These are phyloP conservation scores for Stegophylla sp. DNA, from an alignment of 2,888 invertebrate species.

Conservation along the genomic window DNA sequence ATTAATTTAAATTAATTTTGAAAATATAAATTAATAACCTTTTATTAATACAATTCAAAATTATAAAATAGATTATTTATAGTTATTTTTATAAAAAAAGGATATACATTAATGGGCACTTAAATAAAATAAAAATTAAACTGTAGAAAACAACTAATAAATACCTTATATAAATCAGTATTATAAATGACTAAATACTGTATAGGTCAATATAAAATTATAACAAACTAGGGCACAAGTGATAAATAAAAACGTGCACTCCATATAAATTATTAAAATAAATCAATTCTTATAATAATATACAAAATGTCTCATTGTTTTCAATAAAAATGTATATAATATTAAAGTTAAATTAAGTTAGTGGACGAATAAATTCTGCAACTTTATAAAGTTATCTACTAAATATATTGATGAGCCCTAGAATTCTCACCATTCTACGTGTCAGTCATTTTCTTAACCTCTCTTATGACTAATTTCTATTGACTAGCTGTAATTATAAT, in stretches of 20 bases:
- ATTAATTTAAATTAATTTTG: constrained; percentile 14
- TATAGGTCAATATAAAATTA: constrained; percentile 13
- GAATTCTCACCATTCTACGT: constrained; percentile 36
- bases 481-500: constrained; percentile 29
- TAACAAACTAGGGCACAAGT: constrained; percentile 46
- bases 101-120: constrained; percentile 27
- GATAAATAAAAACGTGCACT: constrained; percentile 45
- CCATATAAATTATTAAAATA: constrained; percentile 45
- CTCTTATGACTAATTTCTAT: constrained; percentile 36
- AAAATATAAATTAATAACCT: constrained; percentile 14
- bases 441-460: constrained; percentile 48
- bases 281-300: constrained; percentile 13
- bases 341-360: constrained; percentile 2
- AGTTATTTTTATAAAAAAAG: constrained; percentile 14
- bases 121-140: constrained; percentile 14
- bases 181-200: neutral
- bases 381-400: constrained; percentile 11
- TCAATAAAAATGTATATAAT: constrained; percentile 6
- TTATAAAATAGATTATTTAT: constrained; percentile 28
- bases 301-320: constrained; percentile 4
- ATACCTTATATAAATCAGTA: constrained; percentile 9
- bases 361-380: constrained; percentile 14
- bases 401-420: neutral
- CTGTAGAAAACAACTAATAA: constrained; percentile 54
- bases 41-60: constrained; percentile 32